Evolutionary conservation across 2,113 vertebrate species (phyloP), one percentile per base, ranked within the genome.

Genomic region (Uropsilus gracilis): DNA sequence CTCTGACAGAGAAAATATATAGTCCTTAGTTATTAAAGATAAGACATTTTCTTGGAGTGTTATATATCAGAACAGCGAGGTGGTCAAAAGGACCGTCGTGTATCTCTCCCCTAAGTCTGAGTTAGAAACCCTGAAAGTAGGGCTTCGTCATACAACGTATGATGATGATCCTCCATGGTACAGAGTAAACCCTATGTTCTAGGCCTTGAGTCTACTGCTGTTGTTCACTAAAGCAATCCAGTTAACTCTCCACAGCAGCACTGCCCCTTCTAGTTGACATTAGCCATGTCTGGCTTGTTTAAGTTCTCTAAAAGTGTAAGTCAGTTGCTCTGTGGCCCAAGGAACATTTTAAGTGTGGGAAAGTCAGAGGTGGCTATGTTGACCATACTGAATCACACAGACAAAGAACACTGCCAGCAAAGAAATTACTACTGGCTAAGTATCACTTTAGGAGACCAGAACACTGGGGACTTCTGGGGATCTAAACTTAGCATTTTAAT

Each of bases 251-350:
- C 39, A 53, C 11, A 66, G 61, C 34, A 53, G 30, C 32, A 6
- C 30, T 80, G 42, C 48, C 13, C 39, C 69, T 55, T 12, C 83
- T 0, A 78, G 44, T 32, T 64, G 69, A 24, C 32, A 59, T 55
- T 28, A 94, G 16, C 3, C 26, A 86, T 24, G 17, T 94, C 22
- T 71, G 50, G 86, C 89, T 57, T 64, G 32, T 73, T 84, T 68
- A 84, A 78, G 81, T 90, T 71, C 83, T 87, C 16, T 86, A 82
- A 69, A 94, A 73, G 18, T 76, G 86, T 89, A 82, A 84, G 59
- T 91, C 46, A 66, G 28, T 64, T 81, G 10, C 57, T 81, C 50
- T 88, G 37, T 44, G 81, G 53, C 17, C 72, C 11, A 28, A 53
- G 24, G 48, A 9, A 55, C 20, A 87, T 63, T 78, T 78, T 32